Conservation (phyloP, 2,888 invertebrate species). For the Drosophila falleni region DNA sequence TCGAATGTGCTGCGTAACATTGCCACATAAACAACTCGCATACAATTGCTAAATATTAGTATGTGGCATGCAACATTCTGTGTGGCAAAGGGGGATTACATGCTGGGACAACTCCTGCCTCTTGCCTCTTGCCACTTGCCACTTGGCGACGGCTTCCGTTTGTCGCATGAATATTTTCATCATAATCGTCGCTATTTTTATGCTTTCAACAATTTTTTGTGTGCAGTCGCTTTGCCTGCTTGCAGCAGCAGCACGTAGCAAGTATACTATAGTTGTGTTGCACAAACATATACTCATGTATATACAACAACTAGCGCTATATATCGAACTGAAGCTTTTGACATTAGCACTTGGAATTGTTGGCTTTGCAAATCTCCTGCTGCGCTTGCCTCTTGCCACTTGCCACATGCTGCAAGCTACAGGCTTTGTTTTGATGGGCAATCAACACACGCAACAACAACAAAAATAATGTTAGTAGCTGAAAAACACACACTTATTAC, state of each 20-base stretch:
- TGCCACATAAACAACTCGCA: conserved; percentile 72
- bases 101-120: conserved; percentile 22
- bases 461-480: conserved; percentile 4
- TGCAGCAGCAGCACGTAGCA: conserved; percentile 27
- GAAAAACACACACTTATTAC: conserved; percentile 16
- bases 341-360: conserved; percentile 50
- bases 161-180: conserved; percentile 81
- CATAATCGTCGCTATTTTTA: conserved; percentile 79
- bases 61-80: conserved; percentile 5
- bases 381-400: conserved; percentile 56
- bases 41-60: conserved; percentile 14
- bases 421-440: conserved; percentile 74
- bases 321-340: conserved; percentile 40
- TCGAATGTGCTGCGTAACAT: conserved; percentile 73
- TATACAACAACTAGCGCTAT: not conserved
- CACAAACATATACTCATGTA: conserved; percentile 15
- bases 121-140: conserved; percentile 30
- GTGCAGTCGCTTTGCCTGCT: conserved; percentile 1
- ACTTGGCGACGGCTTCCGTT: conserved; percentile 61
- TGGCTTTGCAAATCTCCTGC: conserved; percentile 72
- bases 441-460: conserved; percentile 65
- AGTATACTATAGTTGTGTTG: conserved; percentile 8
- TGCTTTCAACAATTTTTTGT: conserved; percentile 54
- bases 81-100: not conserved
- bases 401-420: conserved; percentile 22